Base-by-base conservation (phyloP, 2,888 invertebrate genomes). In the Acrocyrtus sp. region DNA sequence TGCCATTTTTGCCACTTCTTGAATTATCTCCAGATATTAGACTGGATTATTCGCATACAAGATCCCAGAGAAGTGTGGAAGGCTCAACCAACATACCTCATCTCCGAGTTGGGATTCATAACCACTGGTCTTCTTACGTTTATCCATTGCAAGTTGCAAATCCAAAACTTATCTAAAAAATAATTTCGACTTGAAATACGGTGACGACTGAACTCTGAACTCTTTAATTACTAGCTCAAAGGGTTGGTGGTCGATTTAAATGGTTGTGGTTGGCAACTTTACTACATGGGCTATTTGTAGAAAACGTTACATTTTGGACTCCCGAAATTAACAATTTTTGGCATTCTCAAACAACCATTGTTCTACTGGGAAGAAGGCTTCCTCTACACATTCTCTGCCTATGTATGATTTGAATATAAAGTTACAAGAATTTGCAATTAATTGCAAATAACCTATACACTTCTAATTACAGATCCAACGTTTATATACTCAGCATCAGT, bases 251-350 rank as follows among this genome's bases (percentile, higher is more conserved):
- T 0, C 86, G 93, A 58, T 90, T 90, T 85, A 88, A 89, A 0
- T 92, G 90, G 84, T 86, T 92, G 61, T 93, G 93, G 93, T 81
- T 93, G 19, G 89, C 87, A 0, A 89, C 90, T 0, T 83, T 92
- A n/a, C 83, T 92, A 2, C 92, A 93, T 82, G 93, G 93, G 2
- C 79, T 92, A 1, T 87, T 90, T 0, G 88, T 91, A 27, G 93
- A 93, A 84, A 87, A 88, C 79, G 86, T 92, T 82, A 89, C 89
- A 78, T 90, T 92, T 82, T 87, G 87, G 75, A 81, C 91, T 21
- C 91, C 92, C 0, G 90, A 92, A 74, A 90, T 91, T 73, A 92
- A 93, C 84, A 93, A 92, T 83, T 93, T 92, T 84, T 94, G 93
- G 93, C 93, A 93, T 83, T 91, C 92, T 0, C 92, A 91, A 84